Percentiles rank a stretch among this genome's conserved stretches.
These are phyloP conservation scores for Hirundichthys speculiger DNA, from an alignment of 2,113 vertebrate species.

Conservation along the genomic window DNA sequence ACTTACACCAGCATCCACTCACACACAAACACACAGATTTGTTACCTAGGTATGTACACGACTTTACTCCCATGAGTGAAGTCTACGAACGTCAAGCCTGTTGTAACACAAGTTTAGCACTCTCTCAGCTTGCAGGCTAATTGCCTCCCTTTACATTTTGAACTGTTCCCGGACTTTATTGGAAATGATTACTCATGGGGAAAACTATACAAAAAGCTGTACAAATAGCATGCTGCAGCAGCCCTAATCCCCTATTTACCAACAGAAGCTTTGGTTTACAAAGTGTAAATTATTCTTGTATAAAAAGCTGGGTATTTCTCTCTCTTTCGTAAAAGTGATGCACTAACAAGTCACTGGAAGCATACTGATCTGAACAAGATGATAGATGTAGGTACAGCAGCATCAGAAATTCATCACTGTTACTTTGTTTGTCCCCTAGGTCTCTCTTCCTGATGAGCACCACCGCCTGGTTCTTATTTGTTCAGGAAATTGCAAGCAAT, in stretches of 20 bases:
- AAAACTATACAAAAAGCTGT: constrained; percentile 60
- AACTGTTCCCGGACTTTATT: constrained; percentile 54
- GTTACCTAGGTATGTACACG: constrained; percentile 66
- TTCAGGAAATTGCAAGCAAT: constrained; percentile 2
- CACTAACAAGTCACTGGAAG: constrained; percentile 32
- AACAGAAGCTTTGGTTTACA: constrained; percentile 48
- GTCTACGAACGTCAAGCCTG: constrained; percentile 41
- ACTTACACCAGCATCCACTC: constrained; percentile 8
- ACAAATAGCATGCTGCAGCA: constrained; percentile 48
- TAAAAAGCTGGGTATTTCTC: constrained; percentile 21
- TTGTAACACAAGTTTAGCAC: constrained; percentile 44
- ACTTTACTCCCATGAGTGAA: constrained; percentile 46
- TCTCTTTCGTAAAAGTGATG: constrained; percentile 25
- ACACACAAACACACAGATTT: constrained; percentile 28
- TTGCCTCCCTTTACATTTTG: constrained; percentile 54
- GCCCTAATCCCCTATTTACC: constrained; percentile 48
- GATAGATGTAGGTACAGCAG: constrained; percentile 39
- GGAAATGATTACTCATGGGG: constrained; percentile 68
- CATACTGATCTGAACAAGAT: constrained; percentile 25
- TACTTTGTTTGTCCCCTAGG: no score
- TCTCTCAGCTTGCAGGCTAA: constrained; percentile 50
- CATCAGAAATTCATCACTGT: constrained; percentile 33
- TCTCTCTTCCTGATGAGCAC: no score
- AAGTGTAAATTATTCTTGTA: constrained; percentile 21
- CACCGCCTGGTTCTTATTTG: constrained; percentile 32